These are phyloP conservation scores for Formicarius rufipectus DNA, from an alignment of 2,113 vertebrate genomes.

Conservation along the genomic window DNA sequence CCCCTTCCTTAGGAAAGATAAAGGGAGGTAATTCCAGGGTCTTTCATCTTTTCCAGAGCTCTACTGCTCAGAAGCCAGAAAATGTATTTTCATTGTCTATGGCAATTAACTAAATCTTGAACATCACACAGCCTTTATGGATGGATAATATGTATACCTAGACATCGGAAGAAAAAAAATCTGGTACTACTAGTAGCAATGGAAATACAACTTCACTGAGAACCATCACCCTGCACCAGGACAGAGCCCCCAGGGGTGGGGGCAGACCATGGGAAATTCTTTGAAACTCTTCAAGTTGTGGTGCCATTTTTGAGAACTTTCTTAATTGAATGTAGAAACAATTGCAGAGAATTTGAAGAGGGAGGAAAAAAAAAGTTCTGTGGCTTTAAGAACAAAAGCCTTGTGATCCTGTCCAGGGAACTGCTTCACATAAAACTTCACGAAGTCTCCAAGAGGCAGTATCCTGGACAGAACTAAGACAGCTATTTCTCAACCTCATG, in stretches of 20 bases:
- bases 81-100: neutral
- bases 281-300: neutral
- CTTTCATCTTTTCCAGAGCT: neutral
- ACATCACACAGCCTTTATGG: neutral
- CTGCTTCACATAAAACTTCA: neutral
- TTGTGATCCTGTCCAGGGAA: neutral
- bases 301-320: neutral
- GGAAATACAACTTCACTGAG: neutral
- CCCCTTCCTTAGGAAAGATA: neutral
- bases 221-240: neutral
- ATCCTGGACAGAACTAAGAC: neutral
- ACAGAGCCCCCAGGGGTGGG: neutral
- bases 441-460: neutral
- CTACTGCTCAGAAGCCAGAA: neutral
- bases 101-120: constrained; percentile 6
- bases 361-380: neutral
- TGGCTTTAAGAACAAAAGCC: neutral
- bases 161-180: neutral
- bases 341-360: neutral
- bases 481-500: neutral
- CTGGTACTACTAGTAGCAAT: neutral
- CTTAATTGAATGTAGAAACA: neutral
- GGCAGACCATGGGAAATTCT: neutral
- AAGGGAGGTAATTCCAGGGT: neutral
- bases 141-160: neutral